Conservation (phyloP, 2,888 invertebrate species). For the Synergus japonicus region DNA sequence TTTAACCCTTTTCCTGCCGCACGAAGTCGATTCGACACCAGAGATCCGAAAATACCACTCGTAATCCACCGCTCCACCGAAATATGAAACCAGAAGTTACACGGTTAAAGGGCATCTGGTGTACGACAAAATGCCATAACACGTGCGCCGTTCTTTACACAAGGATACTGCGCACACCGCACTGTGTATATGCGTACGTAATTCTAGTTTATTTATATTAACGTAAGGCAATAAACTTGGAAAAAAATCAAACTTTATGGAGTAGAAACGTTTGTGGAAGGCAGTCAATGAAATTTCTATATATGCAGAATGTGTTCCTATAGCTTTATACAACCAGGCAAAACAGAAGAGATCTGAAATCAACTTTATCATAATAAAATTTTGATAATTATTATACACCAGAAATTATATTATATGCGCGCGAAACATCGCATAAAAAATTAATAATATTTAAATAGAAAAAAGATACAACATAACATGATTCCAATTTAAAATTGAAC, state of each 20-base stretch:
- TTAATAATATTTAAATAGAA: too few species aligned
- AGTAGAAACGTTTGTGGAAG: conserved; percentile 14
- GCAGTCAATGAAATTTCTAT: conserved; percentile 23
- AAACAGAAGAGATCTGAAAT: background rate
- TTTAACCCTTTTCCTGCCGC: conserved; percentile 57
- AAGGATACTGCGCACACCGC: conserved; percentile 46
- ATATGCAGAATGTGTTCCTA: background rate
- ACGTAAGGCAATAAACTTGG: conserved; percentile 36
- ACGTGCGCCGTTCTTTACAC: conserved; percentile 61
- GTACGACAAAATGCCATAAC: conserved; percentile 69
- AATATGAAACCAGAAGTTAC: conserved; percentile 71
- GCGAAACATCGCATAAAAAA: too few species aligned
- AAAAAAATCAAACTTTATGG: conserved; percentile 22
- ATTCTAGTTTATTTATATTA: conserved; percentile 44
- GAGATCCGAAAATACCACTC: conserved; percentile 68
- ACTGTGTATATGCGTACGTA: conserved; percentile 43
- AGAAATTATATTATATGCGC: too few species aligned
- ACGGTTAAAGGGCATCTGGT: conserved; percentile 69
- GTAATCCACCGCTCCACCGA: conserved; percentile 53
- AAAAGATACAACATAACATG: too few species aligned
- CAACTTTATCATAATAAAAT: too few species aligned
- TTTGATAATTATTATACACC: too few species aligned
- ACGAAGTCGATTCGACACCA: conserved; percentile 45
- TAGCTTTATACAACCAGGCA: background rate
- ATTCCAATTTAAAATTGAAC: too few species aligned